Conservation (phyloP, 2,888 invertebrate species). For the Cacoxenus indagator region DNA sequence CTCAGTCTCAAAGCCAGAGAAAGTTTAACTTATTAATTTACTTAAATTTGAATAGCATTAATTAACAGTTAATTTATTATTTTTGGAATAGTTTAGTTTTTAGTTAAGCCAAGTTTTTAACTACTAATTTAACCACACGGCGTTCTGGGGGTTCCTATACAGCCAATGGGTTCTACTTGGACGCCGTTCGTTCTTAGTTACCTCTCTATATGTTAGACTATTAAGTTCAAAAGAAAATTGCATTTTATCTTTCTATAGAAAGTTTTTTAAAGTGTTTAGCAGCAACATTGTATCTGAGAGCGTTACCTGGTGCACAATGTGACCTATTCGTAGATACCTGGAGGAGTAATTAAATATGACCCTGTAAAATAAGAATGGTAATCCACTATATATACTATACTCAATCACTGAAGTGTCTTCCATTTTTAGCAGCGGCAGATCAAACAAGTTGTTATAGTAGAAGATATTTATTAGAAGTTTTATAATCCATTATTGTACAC, state of each 20-base stretch:
- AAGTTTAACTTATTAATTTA: background rate
- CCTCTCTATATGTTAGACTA: background rate
- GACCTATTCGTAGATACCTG: conserved; percentile 60
- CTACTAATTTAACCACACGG: background rate
- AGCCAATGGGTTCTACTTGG: background rate
- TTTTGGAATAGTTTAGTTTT: background rate
- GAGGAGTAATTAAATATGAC: too few species aligned
- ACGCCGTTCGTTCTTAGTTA: background rate
- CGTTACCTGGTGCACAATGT: conserved; percentile 30
- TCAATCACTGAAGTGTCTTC: conserved; percentile 43
- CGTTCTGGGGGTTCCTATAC: background rate
- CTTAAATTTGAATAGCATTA: background rate
- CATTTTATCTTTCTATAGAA: background rate
- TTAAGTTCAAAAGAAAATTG: background rate
- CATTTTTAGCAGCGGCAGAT: conserved; percentile 22
- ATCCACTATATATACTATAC: background rate
- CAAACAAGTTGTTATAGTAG: background rate
- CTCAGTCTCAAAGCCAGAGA: background rate
- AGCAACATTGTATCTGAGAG: background rate
- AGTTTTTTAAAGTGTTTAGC: background rate
- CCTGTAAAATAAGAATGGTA: too few species aligned
- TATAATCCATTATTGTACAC: too few species aligned
- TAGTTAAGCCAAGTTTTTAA: background rate
- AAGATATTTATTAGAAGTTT: background rate
- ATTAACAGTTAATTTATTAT: conserved; percentile 4